phyloP scores from a whole-genome alignment of 2,797 vertebrate genomes.

The Amblyopsis hoosieri region DNA sequence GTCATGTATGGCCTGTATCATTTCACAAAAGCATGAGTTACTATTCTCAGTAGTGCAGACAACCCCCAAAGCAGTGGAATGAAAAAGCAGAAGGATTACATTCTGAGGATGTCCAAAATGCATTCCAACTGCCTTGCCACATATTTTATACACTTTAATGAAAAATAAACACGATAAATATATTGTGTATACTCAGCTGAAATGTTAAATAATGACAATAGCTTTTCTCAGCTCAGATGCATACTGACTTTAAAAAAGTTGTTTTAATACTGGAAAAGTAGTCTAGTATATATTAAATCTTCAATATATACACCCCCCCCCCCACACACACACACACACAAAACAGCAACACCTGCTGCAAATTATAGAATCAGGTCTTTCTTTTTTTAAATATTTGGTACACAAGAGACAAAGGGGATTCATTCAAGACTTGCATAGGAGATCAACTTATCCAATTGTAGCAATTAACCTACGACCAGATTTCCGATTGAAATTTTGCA shows the following conservation, averaged over 20 bases:
- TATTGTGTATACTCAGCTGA: conserved; percentile 10
- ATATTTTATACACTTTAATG: not conserved
- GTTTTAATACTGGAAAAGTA: conserved; percentile 46
- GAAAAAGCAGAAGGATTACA: not conserved
- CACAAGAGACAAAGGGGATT: conserved; percentile 54
- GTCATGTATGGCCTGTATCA: too few species aligned
- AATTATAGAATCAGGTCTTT: conserved; percentile 54
- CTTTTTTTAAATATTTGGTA: conserved; percentile 56
- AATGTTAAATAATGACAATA: too few species aligned
- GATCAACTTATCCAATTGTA: conserved; percentile 45
- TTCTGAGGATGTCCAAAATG: not conserved
- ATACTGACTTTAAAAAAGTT: conserved; percentile 30
- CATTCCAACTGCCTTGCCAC: not conserved
- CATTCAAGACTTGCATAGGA: conserved; percentile 46
- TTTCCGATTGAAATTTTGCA: conserved; percentile 41
- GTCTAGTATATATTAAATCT: too few species aligned
- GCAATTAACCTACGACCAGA: conserved; percentile 66
- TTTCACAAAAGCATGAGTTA: not conserved
- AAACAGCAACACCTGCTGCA: conserved; percentile 48
- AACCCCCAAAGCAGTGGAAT: not conserved
- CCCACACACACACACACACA: conserved; percentile 7
- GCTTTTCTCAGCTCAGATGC: conserved; percentile 21
- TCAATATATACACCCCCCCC: conserved; percentile 3
- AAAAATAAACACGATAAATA: conserved; percentile 3
- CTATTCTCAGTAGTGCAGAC: not conserved